A percentile compares a stretch with the other conserved stretches of the same genome.
Conservation (phyloP, 2,888 invertebrate species). For the Gerosis bhagava region DNA sequence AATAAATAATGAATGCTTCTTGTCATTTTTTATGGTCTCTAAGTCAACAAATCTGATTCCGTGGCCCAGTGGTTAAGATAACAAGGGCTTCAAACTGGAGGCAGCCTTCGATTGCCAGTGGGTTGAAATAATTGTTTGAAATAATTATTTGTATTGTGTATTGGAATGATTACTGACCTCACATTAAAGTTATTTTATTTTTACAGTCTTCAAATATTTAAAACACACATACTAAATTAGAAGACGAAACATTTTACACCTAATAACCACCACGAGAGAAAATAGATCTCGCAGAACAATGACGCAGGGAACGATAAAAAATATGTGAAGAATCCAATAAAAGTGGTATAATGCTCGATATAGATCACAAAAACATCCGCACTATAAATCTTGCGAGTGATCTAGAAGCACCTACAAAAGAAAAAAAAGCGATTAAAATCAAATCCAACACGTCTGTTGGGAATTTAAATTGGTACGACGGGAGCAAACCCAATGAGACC, state of each 20-base stretch:
- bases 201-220: constrained; percentile 3
- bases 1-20: no score
- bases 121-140: no score
- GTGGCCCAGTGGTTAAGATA: no score
- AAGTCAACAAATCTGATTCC: no score
- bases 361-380: constrained; percentile 41
- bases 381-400: constrained; percentile 55
- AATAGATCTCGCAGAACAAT: constrained; percentile 19
- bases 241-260: constrained; percentile 18
- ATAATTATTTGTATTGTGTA: no score
- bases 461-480: constrained; percentile 65
- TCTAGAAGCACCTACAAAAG: constrained; percentile 38
- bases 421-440: constrained; percentile 44
- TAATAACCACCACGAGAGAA: constrained; percentile 18
- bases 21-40: no score
- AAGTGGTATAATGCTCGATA: constrained; percentile 29
- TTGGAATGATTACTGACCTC: no score
- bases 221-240: constrained; percentile 1
- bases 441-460: constrained; percentile 50
- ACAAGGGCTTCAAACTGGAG: no score
- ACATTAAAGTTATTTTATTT: neutral
- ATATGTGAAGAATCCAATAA: constrained; percentile 16
- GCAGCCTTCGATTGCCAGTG: no score
- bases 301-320: constrained; percentile 13
- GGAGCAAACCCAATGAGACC: constrained; percentile 52